These are phyloP conservation scores for Harpalus rubripes DNA, from an alignment of 2,888 invertebrate species.

Conservation along the genomic window DNA sequence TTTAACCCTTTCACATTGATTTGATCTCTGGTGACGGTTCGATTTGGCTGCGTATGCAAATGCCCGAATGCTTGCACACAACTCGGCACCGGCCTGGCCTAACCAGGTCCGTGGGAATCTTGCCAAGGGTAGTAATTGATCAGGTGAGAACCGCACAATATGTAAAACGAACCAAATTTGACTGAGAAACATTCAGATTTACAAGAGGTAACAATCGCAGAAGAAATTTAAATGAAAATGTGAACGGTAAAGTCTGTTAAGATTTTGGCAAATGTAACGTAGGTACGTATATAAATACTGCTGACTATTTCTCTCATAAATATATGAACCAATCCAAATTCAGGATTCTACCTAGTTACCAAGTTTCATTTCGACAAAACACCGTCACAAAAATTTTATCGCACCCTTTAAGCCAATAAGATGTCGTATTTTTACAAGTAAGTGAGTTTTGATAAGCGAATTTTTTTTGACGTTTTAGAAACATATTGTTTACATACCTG, in stretches of 20 bases:
- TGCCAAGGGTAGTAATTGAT: slow-evolving; percentile 71
- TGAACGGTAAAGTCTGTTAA: neutral
- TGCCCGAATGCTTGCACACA: slow-evolving; percentile 45
- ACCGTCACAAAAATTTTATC: too few relatives aligned
- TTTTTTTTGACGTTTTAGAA: too few relatives aligned
- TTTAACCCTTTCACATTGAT: slow-evolving; percentile 69
- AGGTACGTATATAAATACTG: too few relatives aligned
- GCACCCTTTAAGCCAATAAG: too few relatives aligned
- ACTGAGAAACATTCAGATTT: neutral
- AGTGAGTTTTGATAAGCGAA: too few relatives aligned
- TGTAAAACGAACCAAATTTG: neutral
- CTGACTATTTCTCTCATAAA: too few relatives aligned
- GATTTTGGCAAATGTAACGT: too few relatives aligned
- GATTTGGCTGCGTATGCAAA: slow-evolving; percentile 54
- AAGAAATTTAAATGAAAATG: neutral
- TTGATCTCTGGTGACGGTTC: slow-evolving; percentile 57
- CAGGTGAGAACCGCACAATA: slow-evolving; percentile 70
- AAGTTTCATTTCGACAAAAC: too few relatives aligned
- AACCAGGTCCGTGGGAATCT: slow-evolving; percentile 69
- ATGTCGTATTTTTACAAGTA: too few relatives aligned
- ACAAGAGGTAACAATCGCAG: neutral
- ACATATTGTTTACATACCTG: too few relatives aligned
- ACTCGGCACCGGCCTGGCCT: neutral
- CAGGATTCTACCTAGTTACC: too few relatives aligned
- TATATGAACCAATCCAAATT: too few relatives aligned